Evolutionary conservation across 2,888 invertebrate genomes (phyloP), one percentile per base, ranked within the genome.

Genomic region (Ichneumon xanthorius): DNA sequence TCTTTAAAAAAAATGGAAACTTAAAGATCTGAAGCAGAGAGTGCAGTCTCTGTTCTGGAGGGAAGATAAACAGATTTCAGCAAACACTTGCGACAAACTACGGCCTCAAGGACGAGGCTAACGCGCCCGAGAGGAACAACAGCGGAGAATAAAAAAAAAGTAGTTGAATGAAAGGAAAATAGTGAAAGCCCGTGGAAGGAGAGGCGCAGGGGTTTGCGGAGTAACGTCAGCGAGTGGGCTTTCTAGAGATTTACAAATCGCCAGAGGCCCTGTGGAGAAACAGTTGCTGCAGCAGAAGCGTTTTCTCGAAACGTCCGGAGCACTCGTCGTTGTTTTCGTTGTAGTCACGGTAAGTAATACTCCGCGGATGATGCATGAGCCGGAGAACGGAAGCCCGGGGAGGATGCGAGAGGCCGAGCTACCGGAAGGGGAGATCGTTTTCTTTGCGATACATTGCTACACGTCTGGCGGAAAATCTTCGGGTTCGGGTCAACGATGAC

Each of bases 201-300:
- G 68, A 26, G 33, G 58, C 65, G 19, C 30, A 30, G 19, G 16
- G 55, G 33, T 48, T 76, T n/a, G 48, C 33, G 16, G n/a, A 33
- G 7, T 75, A 45, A 73, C 68, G 75, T 82, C 80, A 80, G 37
- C 80, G 19, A 80, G 77, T 80, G 77, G 53, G 68, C 77, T 77
- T 71, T 73, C 68, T 48, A 26, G 72, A 78, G 86, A 86, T 84
- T 86, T 86, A 85, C 85, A 85, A 85, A 85, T 85, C 79, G 82
- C 67, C 82, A 67, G 79, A 85, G 76, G 72, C 37, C 45, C 50
- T 45, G 26, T 26, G 58, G 50, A 19, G 50, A 45, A 71, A 55
- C 58, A 63, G 67, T 73, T 70, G 79, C 65, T 65, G 63, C 65
- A 33, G 53, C 68, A 19, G 65, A 65, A 85, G 53, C 58, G 55